phyloP scores from a whole-genome alignment of 2,888 invertebrate species.

The Ophioninae sp. region DNA sequence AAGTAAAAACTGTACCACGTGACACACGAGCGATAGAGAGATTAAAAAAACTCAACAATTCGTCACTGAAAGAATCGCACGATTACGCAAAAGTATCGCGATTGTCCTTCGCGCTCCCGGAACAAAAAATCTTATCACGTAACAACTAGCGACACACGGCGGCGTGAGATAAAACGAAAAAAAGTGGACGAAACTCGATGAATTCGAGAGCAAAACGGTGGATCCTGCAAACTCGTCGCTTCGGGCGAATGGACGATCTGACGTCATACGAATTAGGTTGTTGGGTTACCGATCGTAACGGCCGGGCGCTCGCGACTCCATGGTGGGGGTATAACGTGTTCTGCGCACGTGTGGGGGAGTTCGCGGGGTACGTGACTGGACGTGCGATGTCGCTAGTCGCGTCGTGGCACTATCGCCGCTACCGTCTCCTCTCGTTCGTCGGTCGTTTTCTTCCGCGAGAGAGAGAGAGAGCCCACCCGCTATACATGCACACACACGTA shows the following conservation, averaged over 20 bases:
- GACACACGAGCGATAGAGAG: no score
- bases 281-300: conserved; percentile 17
- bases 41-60: no score
- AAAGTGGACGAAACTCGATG: no score
- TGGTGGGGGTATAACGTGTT: conserved; percentile 36
- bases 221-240: no score
- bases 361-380: conserved; percentile 61
- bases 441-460: conserved; percentile 38
- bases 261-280: conserved; percentile 68
- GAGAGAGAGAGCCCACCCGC: conserved; percentile 22
- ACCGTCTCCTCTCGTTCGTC: conserved; percentile 24
- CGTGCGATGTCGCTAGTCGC: conserved; percentile 55
- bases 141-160: no score
- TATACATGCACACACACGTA: not conserved
- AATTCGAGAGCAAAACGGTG: no score
- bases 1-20: no score
- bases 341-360: conserved; percentile 69
- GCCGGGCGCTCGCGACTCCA: not conserved
- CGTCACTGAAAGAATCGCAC: no score
- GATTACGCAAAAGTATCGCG: no score
- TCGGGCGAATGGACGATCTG: conserved; percentile 43
- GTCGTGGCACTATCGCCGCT: conserved; percentile 46
- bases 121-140: no score
- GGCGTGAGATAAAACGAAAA: no score
- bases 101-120: no score